Conservation (phyloP, 2,888 invertebrate genomes). For the Dicyrtomina minuta region DNA sequence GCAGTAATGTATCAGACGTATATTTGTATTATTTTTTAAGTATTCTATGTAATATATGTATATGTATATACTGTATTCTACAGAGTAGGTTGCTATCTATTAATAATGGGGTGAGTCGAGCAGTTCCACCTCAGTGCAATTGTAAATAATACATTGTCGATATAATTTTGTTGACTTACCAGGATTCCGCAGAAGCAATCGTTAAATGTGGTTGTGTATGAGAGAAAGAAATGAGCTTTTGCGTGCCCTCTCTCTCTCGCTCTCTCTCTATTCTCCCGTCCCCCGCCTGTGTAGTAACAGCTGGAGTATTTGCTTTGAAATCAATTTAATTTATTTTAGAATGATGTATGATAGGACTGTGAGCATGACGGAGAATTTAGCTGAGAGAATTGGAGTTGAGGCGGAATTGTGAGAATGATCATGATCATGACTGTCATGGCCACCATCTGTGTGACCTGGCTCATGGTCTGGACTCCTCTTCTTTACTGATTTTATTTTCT, state of each 20-base stretch:
- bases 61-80: too few species aligned
- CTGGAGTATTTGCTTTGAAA: neutral
- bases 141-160: neutral
- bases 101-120: too few species aligned
- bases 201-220: neutral
- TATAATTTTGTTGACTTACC: too few species aligned
- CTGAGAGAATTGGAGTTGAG: neutral
- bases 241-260: neutral
- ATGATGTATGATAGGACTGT: neutral
- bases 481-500: neutral
- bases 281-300: too few species aligned
- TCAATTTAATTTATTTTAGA: neutral
- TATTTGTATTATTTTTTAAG: too few species aligned
- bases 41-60: too few species aligned
- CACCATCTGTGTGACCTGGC: constrained; percentile 18
- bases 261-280: too few species aligned
- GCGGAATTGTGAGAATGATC: neutral
- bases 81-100: too few species aligned
- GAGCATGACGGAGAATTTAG: constrained; percentile 4
- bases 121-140: too few species aligned
- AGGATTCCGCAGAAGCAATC: too few species aligned
- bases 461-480: constrained; percentile 29
- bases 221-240: neutral
- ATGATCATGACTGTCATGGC: constrained; percentile 9
- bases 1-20: too few species aligned